phyloP scores from a whole-genome alignment of 2,888 invertebrate genomes.

The Ennomos quercinarius region DNA sequence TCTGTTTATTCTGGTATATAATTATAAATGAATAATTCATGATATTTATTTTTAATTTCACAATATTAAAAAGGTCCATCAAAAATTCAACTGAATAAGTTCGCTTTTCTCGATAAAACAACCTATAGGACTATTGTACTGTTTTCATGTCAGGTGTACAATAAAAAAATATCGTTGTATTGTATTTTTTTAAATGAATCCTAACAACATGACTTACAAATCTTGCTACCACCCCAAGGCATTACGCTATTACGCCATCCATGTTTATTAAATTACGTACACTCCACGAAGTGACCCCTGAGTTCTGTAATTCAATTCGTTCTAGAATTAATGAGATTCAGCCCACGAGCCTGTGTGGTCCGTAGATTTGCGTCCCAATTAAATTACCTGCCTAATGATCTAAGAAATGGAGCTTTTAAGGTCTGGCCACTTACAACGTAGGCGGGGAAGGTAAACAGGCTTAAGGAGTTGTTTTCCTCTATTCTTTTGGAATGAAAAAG shows the following conservation, averaged over 20 bases:
- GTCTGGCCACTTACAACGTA: conserved; percentile 31
- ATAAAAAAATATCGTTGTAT: too few relatives aligned
- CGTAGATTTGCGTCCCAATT: conserved; percentile 58
- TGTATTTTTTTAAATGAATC: too few relatives aligned
- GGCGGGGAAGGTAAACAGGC: conserved; percentile 24
- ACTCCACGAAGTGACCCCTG: conserved; percentile 46
- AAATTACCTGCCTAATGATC: conserved; percentile 71
- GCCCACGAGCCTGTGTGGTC: conserved; percentile 48
- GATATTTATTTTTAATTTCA: too few relatives aligned
- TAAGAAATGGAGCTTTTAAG: conserved; percentile 52
- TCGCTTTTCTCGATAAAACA: too few relatives aligned
- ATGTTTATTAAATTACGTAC: conserved; percentile 35
- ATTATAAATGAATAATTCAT: too few relatives aligned
- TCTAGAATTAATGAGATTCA: conserved; percentile 69
- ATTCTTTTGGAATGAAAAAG: conserved; percentile 14
- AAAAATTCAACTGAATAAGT: too few relatives aligned
- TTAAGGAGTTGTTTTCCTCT: conserved; percentile 33
- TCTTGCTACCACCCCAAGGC: not conserved
- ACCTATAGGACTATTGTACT: too few relatives aligned
- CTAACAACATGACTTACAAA: not conserved
- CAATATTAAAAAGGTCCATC: too few relatives aligned
- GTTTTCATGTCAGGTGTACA: too few relatives aligned
- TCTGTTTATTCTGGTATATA: too few relatives aligned
- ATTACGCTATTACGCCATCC: conserved; percentile 15
- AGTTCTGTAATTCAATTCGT: conserved; percentile 65